Conservation (phyloP, 2,888 invertebrate species). For the Heptascelio sp. region DNA sequence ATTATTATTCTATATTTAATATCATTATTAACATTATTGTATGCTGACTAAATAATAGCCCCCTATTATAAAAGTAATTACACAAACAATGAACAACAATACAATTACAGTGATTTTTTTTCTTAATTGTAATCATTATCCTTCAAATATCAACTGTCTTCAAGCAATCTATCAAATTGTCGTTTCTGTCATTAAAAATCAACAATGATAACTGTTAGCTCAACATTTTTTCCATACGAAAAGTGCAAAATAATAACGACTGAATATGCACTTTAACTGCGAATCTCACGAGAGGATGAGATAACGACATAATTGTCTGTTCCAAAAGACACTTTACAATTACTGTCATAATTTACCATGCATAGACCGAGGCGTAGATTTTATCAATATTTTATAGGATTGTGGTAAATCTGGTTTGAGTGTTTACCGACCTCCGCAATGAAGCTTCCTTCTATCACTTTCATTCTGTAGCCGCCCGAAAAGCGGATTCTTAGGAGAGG, state of each 20-base stretch:
- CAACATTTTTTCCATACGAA: conserved; percentile 15
- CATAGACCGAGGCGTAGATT: conserved; percentile 65
- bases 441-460: conserved; percentile 79
- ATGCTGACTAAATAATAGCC: too few species aligned
- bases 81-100: too few species aligned
- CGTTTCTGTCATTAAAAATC: conserved; percentile 2
- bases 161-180: background rate
- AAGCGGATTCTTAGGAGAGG: conserved; percentile 73
- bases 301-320: conserved; percentile 35
- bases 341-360: conserved; percentile 54
- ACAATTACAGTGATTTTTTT: too few species aligned
- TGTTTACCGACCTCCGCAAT: conserved; percentile 81
- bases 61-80: too few species aligned
- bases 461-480: conserved; percentile 78
- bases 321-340: conserved; percentile 46
- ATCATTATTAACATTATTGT: too few species aligned
- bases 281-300: conserved; percentile 8
- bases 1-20: too few species aligned
- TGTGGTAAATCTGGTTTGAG: conserved; percentile 80
- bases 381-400: conserved; percentile 83
- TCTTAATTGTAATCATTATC: too few species aligned
- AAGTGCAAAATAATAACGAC: background rate
- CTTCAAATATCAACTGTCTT: too few species aligned
- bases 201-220: conserved; percentile 31
- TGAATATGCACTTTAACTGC: conserved; percentile 12